Evolutionary conservation across 2,888 invertebrate species (phyloP).

Genomic region (Aspidapion aeneum): DNA sequence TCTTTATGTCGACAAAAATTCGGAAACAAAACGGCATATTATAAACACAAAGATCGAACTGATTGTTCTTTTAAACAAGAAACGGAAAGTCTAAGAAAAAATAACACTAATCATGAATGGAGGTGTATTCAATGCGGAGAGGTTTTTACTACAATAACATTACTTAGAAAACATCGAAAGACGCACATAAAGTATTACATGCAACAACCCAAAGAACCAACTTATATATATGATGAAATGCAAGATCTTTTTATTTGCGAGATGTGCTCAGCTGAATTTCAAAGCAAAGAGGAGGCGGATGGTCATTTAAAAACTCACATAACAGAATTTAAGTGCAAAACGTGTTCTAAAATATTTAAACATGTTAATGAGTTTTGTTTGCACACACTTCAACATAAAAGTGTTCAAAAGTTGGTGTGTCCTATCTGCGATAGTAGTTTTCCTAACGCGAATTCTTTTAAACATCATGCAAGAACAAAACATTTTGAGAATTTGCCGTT

Average conservation of each 20-base stretch:
- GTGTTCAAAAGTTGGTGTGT: slow-evolving; percentile 37
- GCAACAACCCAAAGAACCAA: no score
- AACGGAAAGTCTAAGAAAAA: no score
- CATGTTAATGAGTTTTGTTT: slow-evolving; percentile 38
- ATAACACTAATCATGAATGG: no score
- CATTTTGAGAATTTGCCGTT: slow-evolving; percentile 51
- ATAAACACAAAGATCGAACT: no score
- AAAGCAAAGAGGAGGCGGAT: slow-evolving; percentile 31
- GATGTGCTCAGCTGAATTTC: slow-evolving; percentile 36
- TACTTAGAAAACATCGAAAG: no score
- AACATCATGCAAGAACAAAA: slow-evolving; percentile 54
- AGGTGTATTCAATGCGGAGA: no score
- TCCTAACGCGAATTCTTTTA: slow-evolving; percentile 38
- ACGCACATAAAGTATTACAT: no score
- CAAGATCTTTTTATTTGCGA: slow-evolving; percentile 37
- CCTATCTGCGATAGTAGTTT: slow-evolving; percentile 37
- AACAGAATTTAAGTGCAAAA: slow-evolving; percentile 46
- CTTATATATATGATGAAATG: no score
- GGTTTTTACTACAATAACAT: no score
- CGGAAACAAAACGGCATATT: no score
- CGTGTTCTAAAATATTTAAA: slow-evolving; percentile 39
- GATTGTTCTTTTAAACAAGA: no score
- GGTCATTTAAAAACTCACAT: slow-evolving; percentile 34
- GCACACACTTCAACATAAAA: slow-evolving; percentile 39
- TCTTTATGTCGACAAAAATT: no score